phyloP scores from a whole-genome alignment of 2,888 invertebrate genomes.

The Eristalis tenax region DNA sequence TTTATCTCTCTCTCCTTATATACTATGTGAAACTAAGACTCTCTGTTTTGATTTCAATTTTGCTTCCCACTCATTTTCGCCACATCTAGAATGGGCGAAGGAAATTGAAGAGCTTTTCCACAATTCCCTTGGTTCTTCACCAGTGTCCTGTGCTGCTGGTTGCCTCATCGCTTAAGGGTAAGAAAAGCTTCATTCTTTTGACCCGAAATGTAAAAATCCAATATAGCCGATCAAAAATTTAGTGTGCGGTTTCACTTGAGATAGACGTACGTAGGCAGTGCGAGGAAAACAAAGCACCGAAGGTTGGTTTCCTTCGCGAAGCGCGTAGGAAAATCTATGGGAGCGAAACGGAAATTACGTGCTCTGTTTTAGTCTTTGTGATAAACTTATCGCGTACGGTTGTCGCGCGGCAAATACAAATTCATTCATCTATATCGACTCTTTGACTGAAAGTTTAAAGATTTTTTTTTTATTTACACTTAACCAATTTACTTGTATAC shows the following conservation, averaged over 20 bases:
- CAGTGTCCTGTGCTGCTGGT: constrained; percentile 52
- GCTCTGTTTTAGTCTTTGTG: constrained; percentile 56
- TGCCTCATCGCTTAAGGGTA: constrained; percentile 39
- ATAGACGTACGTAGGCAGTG: constrained; percentile 60
- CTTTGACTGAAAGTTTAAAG: background rate
- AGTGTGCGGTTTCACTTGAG: constrained; percentile 68
- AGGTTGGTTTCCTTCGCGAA: constrained; percentile 51
- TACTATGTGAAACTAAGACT: constrained; percentile 3
- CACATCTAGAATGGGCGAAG: background rate
- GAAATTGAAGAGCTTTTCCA: constrained; percentile 40
- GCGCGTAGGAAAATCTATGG: constrained; percentile 56
- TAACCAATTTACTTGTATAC: background rate
- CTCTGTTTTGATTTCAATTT: constrained; percentile 68
- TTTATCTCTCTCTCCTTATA: constrained; percentile 7
- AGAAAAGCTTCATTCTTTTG: constrained; percentile 68
- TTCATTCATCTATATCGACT: background rate
- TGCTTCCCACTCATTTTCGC: constrained; percentile 46
- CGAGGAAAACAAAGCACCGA: constrained; percentile 51
- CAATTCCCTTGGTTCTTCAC: constrained; percentile 30
- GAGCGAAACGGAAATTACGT: constrained; percentile 34
- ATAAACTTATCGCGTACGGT: constrained; percentile 47
- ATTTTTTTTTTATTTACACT: background rate
- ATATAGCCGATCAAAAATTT: constrained; percentile 68
- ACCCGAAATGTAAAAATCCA: constrained; percentile 69
- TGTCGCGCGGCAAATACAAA: background rate